phyloP scores from a whole-genome alignment of 2,113 vertebrate genomes.

The Ptilorrhoa leucosticta region DNA sequence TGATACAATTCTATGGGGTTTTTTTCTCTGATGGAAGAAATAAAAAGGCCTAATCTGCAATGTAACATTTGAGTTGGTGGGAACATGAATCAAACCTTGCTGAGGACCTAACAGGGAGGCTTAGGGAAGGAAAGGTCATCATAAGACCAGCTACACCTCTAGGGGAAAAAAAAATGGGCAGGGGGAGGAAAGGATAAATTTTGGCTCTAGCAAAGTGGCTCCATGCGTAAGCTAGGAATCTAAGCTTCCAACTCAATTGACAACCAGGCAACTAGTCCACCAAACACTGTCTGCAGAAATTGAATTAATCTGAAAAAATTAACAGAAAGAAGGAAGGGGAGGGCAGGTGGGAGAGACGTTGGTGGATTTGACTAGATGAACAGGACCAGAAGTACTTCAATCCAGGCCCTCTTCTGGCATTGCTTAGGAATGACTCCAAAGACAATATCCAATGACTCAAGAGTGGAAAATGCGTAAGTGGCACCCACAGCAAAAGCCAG shows the following conservation, averaged over 20 bases:
- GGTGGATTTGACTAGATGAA: not conserved
- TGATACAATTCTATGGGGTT: not conserved
- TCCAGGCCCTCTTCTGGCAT: not conserved
- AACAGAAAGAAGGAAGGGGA: not conserved
- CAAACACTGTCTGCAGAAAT: not conserved
- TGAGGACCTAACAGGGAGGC: not conserved
- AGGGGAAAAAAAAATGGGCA: not conserved
- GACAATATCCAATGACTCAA: not conserved
- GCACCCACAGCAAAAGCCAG: not conserved
- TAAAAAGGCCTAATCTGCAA: not conserved
- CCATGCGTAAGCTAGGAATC: not conserved
- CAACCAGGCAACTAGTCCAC: not conserved
- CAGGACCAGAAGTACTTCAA: not conserved
- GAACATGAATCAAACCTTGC: not conserved
- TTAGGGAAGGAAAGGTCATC: not conserved
- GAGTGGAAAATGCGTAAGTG: not conserved
- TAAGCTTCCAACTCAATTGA: not conserved
- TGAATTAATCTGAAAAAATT: not conserved
- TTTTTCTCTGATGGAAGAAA: not conserved
- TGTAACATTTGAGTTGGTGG: not conserved
- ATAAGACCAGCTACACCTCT: not conserved
- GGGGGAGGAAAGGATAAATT: not conserved
- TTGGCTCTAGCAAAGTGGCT: not conserved
- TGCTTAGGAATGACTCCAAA: not conserved
- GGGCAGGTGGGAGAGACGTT: not conserved